Conservation (phyloP, 2,888 invertebrate genomes). For the Melinopterus prodromus region DNA sequence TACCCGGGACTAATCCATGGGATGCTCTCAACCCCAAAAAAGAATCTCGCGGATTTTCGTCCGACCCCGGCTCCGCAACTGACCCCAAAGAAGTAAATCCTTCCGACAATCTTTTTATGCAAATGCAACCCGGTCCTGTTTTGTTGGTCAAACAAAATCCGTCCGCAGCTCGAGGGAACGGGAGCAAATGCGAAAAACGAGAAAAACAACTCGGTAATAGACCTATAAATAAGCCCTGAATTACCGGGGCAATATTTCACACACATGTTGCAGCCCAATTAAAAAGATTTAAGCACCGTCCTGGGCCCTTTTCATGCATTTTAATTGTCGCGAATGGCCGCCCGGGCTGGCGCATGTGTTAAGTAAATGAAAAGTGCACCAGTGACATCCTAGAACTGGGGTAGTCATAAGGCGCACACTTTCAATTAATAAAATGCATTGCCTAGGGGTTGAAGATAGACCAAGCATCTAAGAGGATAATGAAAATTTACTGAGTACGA, state of each 20-base stretch:
- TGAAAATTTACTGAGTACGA: background rate
- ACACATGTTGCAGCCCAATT: constrained; percentile 40
- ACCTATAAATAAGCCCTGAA: constrained; percentile 24
- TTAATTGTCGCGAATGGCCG: constrained; percentile 29
- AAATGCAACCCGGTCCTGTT: background rate
- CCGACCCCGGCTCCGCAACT: background rate
- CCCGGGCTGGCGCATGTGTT: background rate
- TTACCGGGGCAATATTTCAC: constrained; percentile 22
- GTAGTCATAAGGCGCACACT: background rate
- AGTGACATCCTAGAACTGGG: background rate
- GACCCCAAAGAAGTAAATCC: constrained; percentile 4
- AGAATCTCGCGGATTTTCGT: background rate
- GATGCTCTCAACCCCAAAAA: background rate
- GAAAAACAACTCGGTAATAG: constrained; percentile 27
- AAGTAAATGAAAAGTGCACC: constrained; percentile 4
- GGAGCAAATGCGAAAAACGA: constrained; percentile 7
- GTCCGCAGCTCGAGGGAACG: constrained; percentile 10
- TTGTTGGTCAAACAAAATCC: constrained; percentile 11
- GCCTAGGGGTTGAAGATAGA: background rate
- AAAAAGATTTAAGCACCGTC: constrained; percentile 38
- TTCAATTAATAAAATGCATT: constrained; percentile 4
- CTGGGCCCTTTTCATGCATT: constrained; percentile 32
- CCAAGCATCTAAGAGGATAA: background rate
- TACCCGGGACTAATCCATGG: background rate
- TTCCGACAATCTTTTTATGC: constrained; percentile 4